Evolutionary conservation across 2,888 invertebrate species (phyloP).

Genomic region (Steinernema scapterisci): DNA sequence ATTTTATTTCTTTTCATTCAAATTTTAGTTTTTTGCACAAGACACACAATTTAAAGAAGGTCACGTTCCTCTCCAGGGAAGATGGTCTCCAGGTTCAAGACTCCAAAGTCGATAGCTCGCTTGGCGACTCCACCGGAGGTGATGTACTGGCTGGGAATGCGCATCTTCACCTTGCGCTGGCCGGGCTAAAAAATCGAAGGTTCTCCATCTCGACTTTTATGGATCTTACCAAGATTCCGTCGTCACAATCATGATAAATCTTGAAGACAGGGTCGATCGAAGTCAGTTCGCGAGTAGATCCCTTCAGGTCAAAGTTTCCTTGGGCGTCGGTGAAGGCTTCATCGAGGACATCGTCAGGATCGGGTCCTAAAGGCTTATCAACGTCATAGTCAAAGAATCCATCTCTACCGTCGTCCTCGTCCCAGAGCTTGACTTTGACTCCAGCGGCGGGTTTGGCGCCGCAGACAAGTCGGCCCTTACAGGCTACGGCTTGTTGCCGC

Average conservation of each 20-base stretch:
- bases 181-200: not conserved
- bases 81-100: slow-evolving; percentile 15
- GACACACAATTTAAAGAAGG: not conserved
- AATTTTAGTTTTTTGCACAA: not conserved
- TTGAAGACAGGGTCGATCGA: slow-evolving; percentile 47
- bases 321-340: slow-evolving; percentile 44
- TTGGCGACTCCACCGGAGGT: slow-evolving; percentile 17
- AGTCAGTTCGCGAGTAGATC: slow-evolving; percentile 47
- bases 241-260: slow-evolving; percentile 47
- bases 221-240: slow-evolving; percentile 40
- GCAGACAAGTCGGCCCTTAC: slow-evolving; percentile 43
- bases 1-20: not conserved
- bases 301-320: slow-evolving; percentile 44
- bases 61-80: slow-evolving; percentile 23
- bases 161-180: slow-evolving; percentile 20
- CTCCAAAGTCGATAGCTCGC: slow-evolving; percentile 5
- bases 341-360: slow-evolving; percentile 46
- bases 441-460: slow-evolving; percentile 46
- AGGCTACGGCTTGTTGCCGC: slow-evolving; percentile 50
- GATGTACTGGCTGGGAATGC: slow-evolving; percentile 28
- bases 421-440: slow-evolving; percentile 48
- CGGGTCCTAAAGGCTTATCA: slow-evolving; percentile 41
- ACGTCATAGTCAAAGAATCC: not conserved
- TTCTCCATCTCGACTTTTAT: not conserved
- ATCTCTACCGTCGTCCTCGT: slow-evolving; percentile 45